Base-by-base conservation (phyloP, 2,797 vertebrate species). In the Mergus octosetaceus region DNA sequence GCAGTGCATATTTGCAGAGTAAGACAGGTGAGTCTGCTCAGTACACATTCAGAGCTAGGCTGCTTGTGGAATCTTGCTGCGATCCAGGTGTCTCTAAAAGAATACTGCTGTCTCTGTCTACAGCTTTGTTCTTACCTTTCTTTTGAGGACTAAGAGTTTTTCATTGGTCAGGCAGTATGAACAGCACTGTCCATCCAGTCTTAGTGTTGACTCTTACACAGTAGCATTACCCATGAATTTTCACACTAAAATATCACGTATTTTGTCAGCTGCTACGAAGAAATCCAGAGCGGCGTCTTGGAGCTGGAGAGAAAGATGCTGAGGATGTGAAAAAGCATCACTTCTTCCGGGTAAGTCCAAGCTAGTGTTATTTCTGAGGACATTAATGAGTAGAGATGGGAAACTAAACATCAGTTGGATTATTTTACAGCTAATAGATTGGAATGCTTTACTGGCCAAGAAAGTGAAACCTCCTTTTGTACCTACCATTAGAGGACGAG, bases 291-390 rank as follows among this genome's bases (percentile, higher is more conserved):
- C 97, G 99, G 27, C 99, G 99, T 24, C 98, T 99, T 51, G 99
- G 99, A 87, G 99, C 99, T 51, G 98, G 99, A 93, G 99, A 99
- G 90, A 98, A 98, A 78, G 99, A 99, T 49, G 99, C 99, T 10
- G 99, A 99, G 96, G 99, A 99, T 96, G 99, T 99, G 32, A 99
- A 99, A 97, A 99, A 98, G 81, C 99, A 99, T 97, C 98, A 99
- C 28, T 99, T 99, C 97, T 99, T 99, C 97, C 99, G 99, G 97
- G 99, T 99, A 96, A 96, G 98, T 96, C 57, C 39, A 64, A 85
- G 51, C 13, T 38, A 58, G 2, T 47, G 5, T 8, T 53, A 20
- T 22, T 54, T 57, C 19, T 80, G 45, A 76, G 56, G 70, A 34
- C 22, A 11, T 5, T 12, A 36, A 51, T 53, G 47, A 61, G 38